A percentile compares a stretch with the other conserved stretches of the same genome.
phyloP scores from a whole-genome alignment of 1,140 invertebrate genomes.

The Pseudobourletiella spinata region DNA sequence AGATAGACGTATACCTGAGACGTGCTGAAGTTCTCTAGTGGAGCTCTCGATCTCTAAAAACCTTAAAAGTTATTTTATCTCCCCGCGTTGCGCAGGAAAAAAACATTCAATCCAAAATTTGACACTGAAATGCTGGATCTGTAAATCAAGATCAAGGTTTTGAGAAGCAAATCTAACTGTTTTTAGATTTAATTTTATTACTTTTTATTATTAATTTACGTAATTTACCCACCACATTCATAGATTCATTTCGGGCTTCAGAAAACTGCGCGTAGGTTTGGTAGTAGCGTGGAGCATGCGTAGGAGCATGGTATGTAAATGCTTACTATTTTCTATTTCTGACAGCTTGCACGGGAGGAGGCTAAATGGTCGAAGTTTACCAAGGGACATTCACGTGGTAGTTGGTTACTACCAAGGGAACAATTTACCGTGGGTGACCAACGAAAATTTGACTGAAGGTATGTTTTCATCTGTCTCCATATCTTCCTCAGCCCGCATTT shows the following conservation, averaged over 20 bases:
- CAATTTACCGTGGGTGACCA: conserved; percentile 46
- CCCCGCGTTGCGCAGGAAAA: too few species aligned
- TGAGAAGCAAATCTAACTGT: background rate
- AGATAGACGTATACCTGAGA: too few species aligned
- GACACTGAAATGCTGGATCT: too few species aligned
- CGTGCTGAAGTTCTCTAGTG: too few species aligned
- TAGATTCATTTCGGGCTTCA: background rate
- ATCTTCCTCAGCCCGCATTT: too few species aligned
- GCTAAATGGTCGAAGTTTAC: background rate
- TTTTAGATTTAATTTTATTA: background rate
- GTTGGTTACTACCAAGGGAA: conserved; percentile 75
- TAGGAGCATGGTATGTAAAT: background rate
- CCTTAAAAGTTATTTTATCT: too few species aligned
- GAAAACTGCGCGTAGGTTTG: background rate
- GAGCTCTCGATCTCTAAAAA: too few species aligned
- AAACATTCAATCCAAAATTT: too few species aligned
- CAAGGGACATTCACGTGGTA: conserved; percentile 50
- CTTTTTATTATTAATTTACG: too few species aligned
- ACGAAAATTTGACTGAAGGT: conserved; percentile 62
- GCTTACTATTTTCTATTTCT: background rate
- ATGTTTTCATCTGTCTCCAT: too few species aligned
- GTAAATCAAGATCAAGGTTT: too few species aligned
- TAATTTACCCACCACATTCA: too few species aligned
- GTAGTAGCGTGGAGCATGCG: background rate
- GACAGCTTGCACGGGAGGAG: background rate